These are phyloP conservation scores for Alcedo atthis DNA, from an alignment of 2,797 vertebrate species.

Conservation along the genomic window DNA sequence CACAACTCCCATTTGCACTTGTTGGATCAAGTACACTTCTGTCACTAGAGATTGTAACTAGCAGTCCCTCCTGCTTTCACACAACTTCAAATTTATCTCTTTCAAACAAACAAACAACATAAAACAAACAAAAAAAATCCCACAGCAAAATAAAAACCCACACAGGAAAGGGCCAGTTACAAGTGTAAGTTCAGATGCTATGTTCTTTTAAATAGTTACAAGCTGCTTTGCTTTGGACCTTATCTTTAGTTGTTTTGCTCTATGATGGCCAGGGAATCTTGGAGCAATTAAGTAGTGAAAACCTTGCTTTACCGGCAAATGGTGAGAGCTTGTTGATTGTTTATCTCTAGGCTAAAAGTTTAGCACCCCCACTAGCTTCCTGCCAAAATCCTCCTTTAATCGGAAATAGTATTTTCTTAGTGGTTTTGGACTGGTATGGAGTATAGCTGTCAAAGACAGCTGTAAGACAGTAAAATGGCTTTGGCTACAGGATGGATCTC, in stretches of 20 bases:
- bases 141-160: slow-evolving; percentile 25
- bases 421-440: neutral
- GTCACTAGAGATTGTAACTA: neutral
- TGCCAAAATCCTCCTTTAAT: neutral
- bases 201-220: neutral
- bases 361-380: neutral
- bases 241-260: neutral
- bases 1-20: neutral
- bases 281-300: neutral
- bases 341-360: neutral
- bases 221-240: neutral
- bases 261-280: neutral
- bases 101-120: neutral
- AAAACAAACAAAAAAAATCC: too few relatives aligned
- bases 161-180: slow-evolving; percentile 6
- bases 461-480: neutral
- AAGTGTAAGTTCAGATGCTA: neutral
- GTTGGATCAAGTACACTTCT: neutral
- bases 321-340: neutral
- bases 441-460: neutral
- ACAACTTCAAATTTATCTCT: neutral
- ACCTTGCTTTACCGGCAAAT: slow-evolving; percentile 33
- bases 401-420: neutral
- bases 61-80: neutral
- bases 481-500: neutral